Base-by-base conservation (phyloP, 2,797 vertebrate species). In the Gadopsis marmoratus region DNA sequence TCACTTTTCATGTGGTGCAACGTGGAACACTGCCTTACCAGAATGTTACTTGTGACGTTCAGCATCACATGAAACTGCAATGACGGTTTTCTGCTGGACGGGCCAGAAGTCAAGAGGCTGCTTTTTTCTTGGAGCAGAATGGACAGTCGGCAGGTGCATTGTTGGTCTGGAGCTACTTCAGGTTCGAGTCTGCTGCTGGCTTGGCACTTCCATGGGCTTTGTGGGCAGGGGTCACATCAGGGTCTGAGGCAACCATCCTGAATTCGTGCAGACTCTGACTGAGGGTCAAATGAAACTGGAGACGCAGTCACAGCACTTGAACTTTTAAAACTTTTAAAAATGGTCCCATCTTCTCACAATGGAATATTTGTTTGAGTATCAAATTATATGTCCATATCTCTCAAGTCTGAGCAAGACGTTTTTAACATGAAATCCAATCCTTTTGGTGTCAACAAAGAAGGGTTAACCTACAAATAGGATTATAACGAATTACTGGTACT, bases 11-110 rank as follows among this genome's bases (percentile, higher is more conserved):
- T 74, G 78, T 78, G 82, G 79, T 84, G 89, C 83, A 76, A 58
- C 55, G 86, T 92, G 72, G 92, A 89, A 89, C 89, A 91, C 91
- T 89, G 93, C 92, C 94, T 92, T 87, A 89, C 74, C 74, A 84
- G 80, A 89, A 82, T 68, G 76, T 73, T 66, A 75, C 74, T 86
- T 58, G 48, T 47, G 69, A 61, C 14, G 10, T 82, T 84, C 74
- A 50, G 61, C 48, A 35, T 78, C 79, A 16, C 72, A 29, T 51
- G 68, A 79, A 78, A 82, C 60, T 41, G 71, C 67, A 2, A 74
- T 16, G 76, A 79, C 5, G 39, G 74, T 76, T 82, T 29, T 48
- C 55, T 26, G 58, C 65, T 47, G 61, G 56, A 78, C 10, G 23
- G 60, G 67, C 62, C 48, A 17, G 74, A 87, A 78, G 75, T 74